Evolutionary conservation across 2,113 vertebrate genomes (phyloP).

Genomic region (Hypanus sabinus): DNA sequence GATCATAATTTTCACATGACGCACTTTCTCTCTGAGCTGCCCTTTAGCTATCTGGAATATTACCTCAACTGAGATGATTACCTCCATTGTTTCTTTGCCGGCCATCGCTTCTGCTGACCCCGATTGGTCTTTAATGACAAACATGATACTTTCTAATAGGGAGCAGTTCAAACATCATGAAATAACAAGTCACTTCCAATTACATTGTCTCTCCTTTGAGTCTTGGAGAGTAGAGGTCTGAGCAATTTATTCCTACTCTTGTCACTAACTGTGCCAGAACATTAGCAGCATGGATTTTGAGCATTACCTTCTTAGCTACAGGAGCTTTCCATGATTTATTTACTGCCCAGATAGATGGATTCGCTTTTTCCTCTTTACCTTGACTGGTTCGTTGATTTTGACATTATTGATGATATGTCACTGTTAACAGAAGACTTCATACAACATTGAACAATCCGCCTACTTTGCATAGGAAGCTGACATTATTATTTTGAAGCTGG

Average conservation of each 20-base stretch:
- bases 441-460: background rate
- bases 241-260: background rate
- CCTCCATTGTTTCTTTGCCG: background rate
- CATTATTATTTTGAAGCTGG: background rate
- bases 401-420: background rate
- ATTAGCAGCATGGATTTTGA: background rate
- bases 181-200: conserved; percentile 1
- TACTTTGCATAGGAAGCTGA: background rate
- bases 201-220: background rate
- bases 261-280: background rate
- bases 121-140: conserved; percentile 9
- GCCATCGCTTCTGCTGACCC: background rate
- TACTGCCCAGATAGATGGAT: background rate
- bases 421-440: background rate
- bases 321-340: background rate
- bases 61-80: background rate
- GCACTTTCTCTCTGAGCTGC: background rate
- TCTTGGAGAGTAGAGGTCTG: background rate
- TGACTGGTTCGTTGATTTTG: background rate
- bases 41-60: background rate
- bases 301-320: background rate
- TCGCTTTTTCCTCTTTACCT: background rate
- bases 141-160: background rate
- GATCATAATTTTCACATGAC: background rate
- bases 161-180: background rate